Conservation (phyloP, 2,888 invertebrate species). For the Acronicta alni region DNA sequence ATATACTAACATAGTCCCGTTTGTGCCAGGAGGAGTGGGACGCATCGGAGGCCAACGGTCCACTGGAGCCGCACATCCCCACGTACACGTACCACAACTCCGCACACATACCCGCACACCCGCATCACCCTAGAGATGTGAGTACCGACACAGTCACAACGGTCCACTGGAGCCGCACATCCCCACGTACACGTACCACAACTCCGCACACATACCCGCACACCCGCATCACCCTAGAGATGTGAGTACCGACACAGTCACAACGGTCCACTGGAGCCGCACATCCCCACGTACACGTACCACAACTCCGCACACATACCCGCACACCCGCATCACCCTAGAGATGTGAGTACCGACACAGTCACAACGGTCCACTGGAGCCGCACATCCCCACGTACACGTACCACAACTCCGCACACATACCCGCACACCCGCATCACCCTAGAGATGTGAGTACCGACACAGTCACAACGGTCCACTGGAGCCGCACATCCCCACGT, state of each 20-base stretch:
- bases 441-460: no score
- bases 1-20: not conserved
- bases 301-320: no score
- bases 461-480: no score
- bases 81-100: constrained; percentile 84
- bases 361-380: no score
- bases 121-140: constrained; percentile 65
- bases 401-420: no score
- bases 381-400: no score
- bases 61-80: constrained; percentile 72
- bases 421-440: no score
- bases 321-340: no score
- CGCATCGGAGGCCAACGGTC: constrained; percentile 68
- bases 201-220: constrained; percentile 60
- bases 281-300: not conserved
- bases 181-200: no score
- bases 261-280: not conserved
- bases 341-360: no score
- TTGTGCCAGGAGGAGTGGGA: constrained; percentile 77
- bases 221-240: constrained; percentile 60
- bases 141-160: no score
- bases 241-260: constrained; percentile 63
- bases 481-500: no score
- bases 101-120: constrained; percentile 56
- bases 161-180: constrained; percentile 55